Evolutionary conservation across 2,888 invertebrate species (phyloP).

Genomic region (Nomada goodeniana): DNA sequence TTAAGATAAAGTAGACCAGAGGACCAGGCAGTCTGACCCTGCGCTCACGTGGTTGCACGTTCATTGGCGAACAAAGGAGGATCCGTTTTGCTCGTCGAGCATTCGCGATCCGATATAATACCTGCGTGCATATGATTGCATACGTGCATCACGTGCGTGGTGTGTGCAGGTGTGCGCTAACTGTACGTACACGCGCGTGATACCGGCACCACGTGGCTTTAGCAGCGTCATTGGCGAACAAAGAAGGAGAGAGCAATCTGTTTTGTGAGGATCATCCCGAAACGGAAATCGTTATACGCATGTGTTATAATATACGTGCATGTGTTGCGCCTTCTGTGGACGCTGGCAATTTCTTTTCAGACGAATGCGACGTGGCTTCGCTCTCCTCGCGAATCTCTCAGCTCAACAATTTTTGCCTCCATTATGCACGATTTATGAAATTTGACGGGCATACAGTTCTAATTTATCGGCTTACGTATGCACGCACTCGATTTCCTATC

Average conservation of each 20-base stretch:
- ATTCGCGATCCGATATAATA: conserved; percentile 22
- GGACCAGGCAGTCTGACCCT: conserved; percentile 41
- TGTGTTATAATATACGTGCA: no score
- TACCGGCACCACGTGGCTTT: conserved; percentile 39
- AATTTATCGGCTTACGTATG: no score
- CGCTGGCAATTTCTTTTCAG: neutral
- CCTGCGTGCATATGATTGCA: conserved; percentile 3
- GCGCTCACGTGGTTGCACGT: conserved; percentile 42
- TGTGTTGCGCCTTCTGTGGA: neutral
- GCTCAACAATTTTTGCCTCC: no score
- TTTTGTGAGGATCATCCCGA: conserved; percentile 28
- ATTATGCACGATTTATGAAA: no score
- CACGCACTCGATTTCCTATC: no score
- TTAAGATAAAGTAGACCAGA: conserved; percentile 56
- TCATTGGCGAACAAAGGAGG: conserved; percentile 63
- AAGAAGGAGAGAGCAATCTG: conserved; percentile 33
- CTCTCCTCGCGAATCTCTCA: neutral
- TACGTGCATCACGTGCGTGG: conserved; percentile 1
- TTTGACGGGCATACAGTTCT: no score
- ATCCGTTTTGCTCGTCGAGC: conserved; percentile 50
- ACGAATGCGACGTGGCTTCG: neutral
- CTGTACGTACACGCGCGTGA: conserved; percentile 35
- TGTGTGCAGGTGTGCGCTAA: neutral
- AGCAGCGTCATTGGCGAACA: conserved; percentile 48
- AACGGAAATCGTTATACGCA: conserved; percentile 36